Base-by-base conservation (phyloP, 2,888 invertebrate species). In the Metacarcinus magister region DNA sequence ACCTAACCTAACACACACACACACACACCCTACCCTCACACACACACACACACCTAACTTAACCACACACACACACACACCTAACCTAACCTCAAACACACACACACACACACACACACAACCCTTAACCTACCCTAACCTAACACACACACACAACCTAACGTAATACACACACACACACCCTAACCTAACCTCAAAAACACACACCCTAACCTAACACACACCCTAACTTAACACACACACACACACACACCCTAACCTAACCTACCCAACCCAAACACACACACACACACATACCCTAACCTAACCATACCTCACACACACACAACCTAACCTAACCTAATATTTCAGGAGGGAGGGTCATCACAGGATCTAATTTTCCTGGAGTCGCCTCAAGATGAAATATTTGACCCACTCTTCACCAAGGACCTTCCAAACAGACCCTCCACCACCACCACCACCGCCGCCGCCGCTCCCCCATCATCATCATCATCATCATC, bases 341-440 rank as follows among this genome's bases (percentile, higher is more conserved):
- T 43, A 1, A 23, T 43, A 60, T 43, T 4, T n/a, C 93, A 95
- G 94, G 96, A 95, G 44, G 95, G 95, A 28, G 92, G 43, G 13
- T 75, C 94, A n/a, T 23, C 91, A 28, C 95, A 96, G 67, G 97
- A 97, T 82, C 95, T 97, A 32, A 96, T 97, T 92, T 95, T 96
- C 32, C 94, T 97, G 39, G 96, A 96, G 43, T 96, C 96, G 19
- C 97, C 97, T 44, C 96, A 96, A 93, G 97, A 97, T 44, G 97
- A 97, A 82, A 96, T 96, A 75, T 97, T 97, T 93, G 97, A 97
- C 60, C 97, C 97, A 8, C 95, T 97, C 10, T 44, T 96, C 87
- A 87, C 93, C 82, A 97, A 97, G 89, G 96, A 96, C 46, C 75
- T 97, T 28, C 95, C 96, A 2, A 95, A 89, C 48, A 82, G 54